Evolutionary conservation across 2,888 invertebrate species (phyloP).

Genomic region (Calliopum simillimum): DNA sequence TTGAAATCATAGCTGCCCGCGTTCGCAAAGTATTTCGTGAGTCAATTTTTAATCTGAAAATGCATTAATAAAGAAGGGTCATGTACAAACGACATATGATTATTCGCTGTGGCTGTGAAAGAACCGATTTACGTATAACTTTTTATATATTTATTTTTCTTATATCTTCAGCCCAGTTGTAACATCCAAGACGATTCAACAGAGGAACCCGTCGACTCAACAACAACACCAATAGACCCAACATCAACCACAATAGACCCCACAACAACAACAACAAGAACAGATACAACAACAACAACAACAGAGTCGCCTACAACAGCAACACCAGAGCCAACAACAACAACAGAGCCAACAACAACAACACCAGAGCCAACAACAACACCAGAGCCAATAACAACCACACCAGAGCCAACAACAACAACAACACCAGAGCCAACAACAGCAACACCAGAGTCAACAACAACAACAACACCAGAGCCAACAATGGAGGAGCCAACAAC

Average conservation of each 20-base stretch:
- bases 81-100: too few species aligned
- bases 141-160: neutral
- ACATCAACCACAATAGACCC: neutral
- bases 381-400: neutral
- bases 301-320: conserved; percentile 19
- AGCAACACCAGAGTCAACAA: conserved; percentile 17
- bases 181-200: neutral
- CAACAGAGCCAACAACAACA: neutral
- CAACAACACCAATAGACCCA: neutral
- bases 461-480: conserved; percentile 22
- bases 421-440: conserved; percentile 9
- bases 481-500: conserved; percentile 7
- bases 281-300: conserved; percentile 7
- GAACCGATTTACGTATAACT: neutral
- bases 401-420: conserved; percentile 5
- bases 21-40: too few species aligned
- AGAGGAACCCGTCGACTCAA: neutral
- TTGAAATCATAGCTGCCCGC: too few species aligned
- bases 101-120: too few species aligned
- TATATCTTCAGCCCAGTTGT: conserved; percentile 40
- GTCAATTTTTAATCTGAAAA: too few species aligned
- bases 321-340: conserved; percentile 12
- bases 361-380: conserved; percentile 9
- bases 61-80: too few species aligned
- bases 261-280: conserved; percentile 6